Evolutionary conservation across 2,113 vertebrate genomes (phyloP), one percentile per base, ranked within the genome.

Genomic region (Thamnaconus septentrionalis): DNA sequence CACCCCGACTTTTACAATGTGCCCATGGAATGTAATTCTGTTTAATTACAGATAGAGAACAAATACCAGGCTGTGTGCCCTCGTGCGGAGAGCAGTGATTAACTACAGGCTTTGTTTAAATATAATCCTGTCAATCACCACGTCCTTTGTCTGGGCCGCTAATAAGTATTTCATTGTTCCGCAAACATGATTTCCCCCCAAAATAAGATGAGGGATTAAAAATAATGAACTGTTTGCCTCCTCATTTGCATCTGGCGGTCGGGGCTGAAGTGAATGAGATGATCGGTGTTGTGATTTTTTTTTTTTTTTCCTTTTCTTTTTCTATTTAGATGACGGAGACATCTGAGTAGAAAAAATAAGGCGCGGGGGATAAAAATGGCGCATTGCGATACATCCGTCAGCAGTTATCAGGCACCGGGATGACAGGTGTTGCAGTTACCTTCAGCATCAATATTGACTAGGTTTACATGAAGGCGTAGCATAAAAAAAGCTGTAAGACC

Each of bases 111-210:
- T 83, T 90, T 86, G 85, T 86, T 82, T 75, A 79, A 86, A 86
- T 79, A 69, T 71, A 82, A 84, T 82, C 79, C 83, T 81, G 86
- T 85, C 88, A 89, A 89, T 91, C 89, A 88, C 7, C 52, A 7
- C 5, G 4, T 83, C 75, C 67, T 85, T 83, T 82, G 82, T 84
- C 82, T 85, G 55, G 44, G 63, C 42, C 7, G 76, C 80, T 88
- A 79, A 88, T 87, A 85, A 77, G 60, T 73, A 82, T 87, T 78
- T 87, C 75, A 87, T 90, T 91, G 78, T 88, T 88, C 82, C 75
- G 79, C 82, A 88, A 87, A 90, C 84, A 89, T 31, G 65, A 88
- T 87, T 82, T 73, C 75, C 65, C 64, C 50, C 66, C 12, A 80
- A 88, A 84, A 82, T 75, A 79, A 85, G 76, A 88, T 80, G 74